Evolutionary conservation across 1,140 invertebrate genomes (phyloP).

Genomic region (Bemisia tabaci): DNA sequence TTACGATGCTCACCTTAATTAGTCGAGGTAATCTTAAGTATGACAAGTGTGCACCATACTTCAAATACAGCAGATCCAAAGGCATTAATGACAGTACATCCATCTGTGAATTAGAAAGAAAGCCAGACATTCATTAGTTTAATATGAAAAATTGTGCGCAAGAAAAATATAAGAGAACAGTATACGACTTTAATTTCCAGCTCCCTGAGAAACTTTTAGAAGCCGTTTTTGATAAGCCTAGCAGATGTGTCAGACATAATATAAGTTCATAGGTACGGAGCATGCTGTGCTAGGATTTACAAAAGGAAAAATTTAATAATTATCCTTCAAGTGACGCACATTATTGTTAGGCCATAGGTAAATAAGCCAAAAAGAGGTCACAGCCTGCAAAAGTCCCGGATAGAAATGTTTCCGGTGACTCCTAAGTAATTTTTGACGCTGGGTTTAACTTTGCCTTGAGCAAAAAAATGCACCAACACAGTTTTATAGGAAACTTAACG

Average conservation of each 20-base stretch:
- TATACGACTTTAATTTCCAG: background rate
- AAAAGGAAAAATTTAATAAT: no score
- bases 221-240: background rate
- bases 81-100: constrained; percentile 68
- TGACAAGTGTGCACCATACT: constrained; percentile 46
- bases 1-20: no score
- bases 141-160: constrained; percentile 10
- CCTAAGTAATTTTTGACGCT: no score
- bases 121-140: constrained; percentile 5
- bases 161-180: constrained; percentile 4
- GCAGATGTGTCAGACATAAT: background rate
- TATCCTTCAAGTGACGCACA: no score
- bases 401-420: no score
- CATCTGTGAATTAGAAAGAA: constrained; percentile 41
- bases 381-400: no score
- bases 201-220: background rate
- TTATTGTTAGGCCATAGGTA: no score
- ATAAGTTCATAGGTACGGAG: background rate
- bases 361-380: no score
- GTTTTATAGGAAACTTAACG: no score
- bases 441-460: no score
- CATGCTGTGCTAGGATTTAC: no score
- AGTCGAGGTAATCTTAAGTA: constrained; percentile 64
- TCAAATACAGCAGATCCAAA: constrained; percentile 64
- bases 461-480: no score